Evolutionary conservation across 2,888 invertebrate genomes (phyloP), one percentile per base, ranked within the genome.

Genomic region (Teinopalpus imperialis): DNA sequence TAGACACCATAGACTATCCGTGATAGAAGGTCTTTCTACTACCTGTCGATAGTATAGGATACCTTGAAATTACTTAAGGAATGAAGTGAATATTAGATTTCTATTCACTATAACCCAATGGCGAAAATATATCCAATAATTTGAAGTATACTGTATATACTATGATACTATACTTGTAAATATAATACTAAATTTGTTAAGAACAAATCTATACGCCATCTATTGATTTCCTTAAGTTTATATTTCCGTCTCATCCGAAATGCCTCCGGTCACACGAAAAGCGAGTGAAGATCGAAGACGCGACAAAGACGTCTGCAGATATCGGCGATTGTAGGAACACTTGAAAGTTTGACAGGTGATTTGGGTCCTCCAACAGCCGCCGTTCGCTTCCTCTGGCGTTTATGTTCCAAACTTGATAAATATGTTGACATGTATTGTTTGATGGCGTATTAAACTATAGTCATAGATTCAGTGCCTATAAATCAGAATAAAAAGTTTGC

Each of bases 301-400:
- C 62, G 70, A 81, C 85, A 83, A 81, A 79, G 83, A 81, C 59
- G 81, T 79, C 81, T 75, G 69, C 61, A 71, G 82, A 82, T 81
- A 71, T 61, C 62, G 61, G 59, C 67, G 78, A 81, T 82, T 77
- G 74, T 67, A 61, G 63, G 59, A 76, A 74, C 74, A 69, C 75
- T 74, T 69, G 63, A 56, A 52, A 67, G 60, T 80, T 80, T 82
- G 88, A 87, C 87, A 87, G 72, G 66, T 88, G 88, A 87, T 86
- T 85, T 81, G 85, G 88, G 88, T 88, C 74, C 70, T 49, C 54
- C 23, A 16, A 30, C 10, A 40, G 58, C 54, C 63, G 71, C 71
- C 77, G 70, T 69, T 70, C 75, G 73, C 64, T 78, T 83, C 82
- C 82, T 79, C 56, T 50, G 51, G 45, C 63, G 59, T 53, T 62